A percentile compares a stretch with the other conserved stretches of the same genome.
These are phyloP conservation scores for Iselma pallidipennis DNA, from an alignment of 2,888 invertebrate species.

Conservation along the genomic window DNA sequence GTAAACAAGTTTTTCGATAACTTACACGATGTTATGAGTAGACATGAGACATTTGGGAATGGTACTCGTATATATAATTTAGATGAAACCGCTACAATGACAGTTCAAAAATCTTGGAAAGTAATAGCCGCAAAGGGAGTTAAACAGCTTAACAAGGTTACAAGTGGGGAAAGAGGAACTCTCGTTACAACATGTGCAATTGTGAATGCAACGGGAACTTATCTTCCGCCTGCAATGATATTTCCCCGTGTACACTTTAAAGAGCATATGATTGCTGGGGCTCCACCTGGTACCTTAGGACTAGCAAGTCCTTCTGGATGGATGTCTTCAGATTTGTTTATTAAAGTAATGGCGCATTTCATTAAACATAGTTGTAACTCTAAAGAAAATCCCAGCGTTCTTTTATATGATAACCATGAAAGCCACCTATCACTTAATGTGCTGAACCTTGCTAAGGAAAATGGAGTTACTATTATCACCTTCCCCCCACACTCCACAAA, in stretches of 20 bases:
- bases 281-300: conserved; percentile 8
- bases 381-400: conserved; percentile 6
- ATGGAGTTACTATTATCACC: no score
- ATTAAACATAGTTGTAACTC: conserved; percentile 30
- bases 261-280: conserved; percentile 7
- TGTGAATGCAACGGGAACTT: conserved; percentile 13
- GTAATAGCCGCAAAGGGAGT: no score
- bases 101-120: no score
- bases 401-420: conserved; percentile 22
- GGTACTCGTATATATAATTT: background rate
- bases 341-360: conserved; percentile 38
- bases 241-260: conserved; percentile 18
- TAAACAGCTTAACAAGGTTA: background rate
- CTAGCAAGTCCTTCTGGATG: conserved; percentile 6
- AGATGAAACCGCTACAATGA: no score
- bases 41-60: background rate
- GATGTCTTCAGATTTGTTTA: conserved; percentile 27
- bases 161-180: conserved; percentile 12
- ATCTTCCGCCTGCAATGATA: conserved; percentile 13
- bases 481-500: no score
- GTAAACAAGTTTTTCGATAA: background rate
- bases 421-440: conserved; percentile 22
- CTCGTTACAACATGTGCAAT: conserved; percentile 14
- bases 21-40: background rate
- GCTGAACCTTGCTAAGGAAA: no score